Conservation (phyloP, 2,113 vertebrate species). For the Agelaius phoeniceus region DNA sequence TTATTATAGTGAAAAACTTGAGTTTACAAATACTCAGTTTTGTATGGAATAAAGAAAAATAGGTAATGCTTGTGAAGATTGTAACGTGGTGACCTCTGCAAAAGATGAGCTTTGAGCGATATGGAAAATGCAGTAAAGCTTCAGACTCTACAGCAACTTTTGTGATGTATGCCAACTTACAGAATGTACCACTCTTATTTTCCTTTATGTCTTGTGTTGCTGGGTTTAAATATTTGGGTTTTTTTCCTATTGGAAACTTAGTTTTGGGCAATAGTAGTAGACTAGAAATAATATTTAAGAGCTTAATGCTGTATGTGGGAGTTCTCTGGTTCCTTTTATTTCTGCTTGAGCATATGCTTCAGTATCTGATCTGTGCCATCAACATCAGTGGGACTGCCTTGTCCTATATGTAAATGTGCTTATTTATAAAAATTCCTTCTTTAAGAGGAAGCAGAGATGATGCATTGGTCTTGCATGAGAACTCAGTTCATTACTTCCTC, state of each 20-base stretch:
- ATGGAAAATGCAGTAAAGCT: neutral
- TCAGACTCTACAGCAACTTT: neutral
- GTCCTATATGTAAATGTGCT: neutral
- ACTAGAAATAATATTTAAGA: neutral
- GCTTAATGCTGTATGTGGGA: neutral
- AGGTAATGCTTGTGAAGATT: neutral
- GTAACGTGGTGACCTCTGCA: neutral
- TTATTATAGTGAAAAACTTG: neutral
- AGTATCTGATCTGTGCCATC: neutral
- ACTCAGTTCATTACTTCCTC: neutral
- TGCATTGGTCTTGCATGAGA: neutral
- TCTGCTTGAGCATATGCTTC: neutral
- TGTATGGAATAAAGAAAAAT: neutral
- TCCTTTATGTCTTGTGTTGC: neutral
- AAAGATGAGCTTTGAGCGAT: neutral
- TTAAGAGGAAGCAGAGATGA: neutral
- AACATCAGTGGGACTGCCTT: neutral
- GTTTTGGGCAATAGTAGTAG: neutral
- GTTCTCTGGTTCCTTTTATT: neutral
- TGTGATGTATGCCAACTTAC: neutral
- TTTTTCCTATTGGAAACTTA: neutral
- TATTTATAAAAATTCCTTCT: neutral
- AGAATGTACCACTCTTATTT: neutral
- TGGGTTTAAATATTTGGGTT: neutral
- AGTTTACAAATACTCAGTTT: neutral